A percentile compares a stretch with the other conserved stretches of the same genome.
Evolutionary conservation across 2,888 invertebrate species (phyloP).

Genomic region (Eudemis profundana): DNA sequence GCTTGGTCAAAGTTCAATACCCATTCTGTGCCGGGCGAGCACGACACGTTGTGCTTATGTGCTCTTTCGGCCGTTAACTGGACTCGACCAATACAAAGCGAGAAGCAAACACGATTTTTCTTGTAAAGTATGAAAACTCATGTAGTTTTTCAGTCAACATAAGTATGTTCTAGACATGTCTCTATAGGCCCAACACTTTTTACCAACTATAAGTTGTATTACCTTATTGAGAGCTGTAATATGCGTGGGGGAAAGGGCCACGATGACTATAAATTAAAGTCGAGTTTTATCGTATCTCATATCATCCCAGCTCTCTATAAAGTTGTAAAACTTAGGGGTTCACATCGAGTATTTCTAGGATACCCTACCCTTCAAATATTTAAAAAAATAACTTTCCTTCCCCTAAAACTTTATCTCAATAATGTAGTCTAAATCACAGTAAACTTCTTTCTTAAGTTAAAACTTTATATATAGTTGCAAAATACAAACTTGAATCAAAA

Average conservation of each 20-base stretch:
- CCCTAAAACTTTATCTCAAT: constrained; percentile 10
- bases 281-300: too few relatives aligned
- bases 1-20: constrained; percentile 44
- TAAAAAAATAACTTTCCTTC: too few relatives aligned
- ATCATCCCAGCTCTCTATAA: too few relatives aligned
- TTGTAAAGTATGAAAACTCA: not conserved
- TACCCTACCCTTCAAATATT: too few relatives aligned
- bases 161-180: not conserved
- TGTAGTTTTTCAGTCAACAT: not conserved
- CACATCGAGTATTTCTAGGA: too few relatives aligned
- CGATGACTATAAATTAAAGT: too few relatives aligned
- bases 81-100: constrained; percentile 10
- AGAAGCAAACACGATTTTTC: not conserved
- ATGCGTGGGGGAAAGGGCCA: too few relatives aligned
- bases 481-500: constrained; percentile 26
- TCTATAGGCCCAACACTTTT: too few relatives aligned
- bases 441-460: not conserved
- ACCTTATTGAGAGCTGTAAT: too few relatives aligned
- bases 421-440: constrained; percentile 5
- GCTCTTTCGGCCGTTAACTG: constrained; percentile 22
- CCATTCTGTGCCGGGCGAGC: constrained; percentile 32
- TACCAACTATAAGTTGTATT: too few relatives aligned
- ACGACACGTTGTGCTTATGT: constrained; percentile 33
- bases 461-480: constrained; percentile 20
- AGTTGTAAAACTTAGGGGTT: too few relatives aligned